Conservation (phyloP, 30 jellyfish, hydroid and myxozoan genomes). For the Chironex yamaguchii region DNA sequence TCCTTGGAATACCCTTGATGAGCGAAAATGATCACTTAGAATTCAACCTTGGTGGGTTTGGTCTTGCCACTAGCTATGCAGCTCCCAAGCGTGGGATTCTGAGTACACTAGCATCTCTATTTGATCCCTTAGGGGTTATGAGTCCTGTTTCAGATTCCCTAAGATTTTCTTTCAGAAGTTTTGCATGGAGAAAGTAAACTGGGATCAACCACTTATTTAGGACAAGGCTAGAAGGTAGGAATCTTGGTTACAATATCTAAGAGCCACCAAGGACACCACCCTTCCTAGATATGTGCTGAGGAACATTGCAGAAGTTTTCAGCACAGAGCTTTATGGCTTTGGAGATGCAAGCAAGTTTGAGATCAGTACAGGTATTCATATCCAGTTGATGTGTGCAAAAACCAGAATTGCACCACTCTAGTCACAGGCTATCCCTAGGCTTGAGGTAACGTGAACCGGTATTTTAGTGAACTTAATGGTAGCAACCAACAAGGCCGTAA, state of each 20-base stretch:
- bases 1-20: constrained; percentile 61
- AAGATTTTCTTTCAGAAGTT: constrained; percentile 50
- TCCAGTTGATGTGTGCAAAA: neutral
- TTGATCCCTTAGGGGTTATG: constrained; percentile 47
- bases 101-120: constrained; percentile 38
- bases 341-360: constrained; percentile 49
- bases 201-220: constrained; percentile 38
- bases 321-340: constrained; percentile 48
- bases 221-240: constrained; percentile 25
- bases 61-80: neutral
- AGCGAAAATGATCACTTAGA: constrained; percentile 23
- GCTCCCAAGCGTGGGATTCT: constrained; percentile 49
- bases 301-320: constrained; percentile 25
- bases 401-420: too few relatives aligned
- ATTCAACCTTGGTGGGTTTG: constrained; percentile 19
- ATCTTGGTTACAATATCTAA: constrained; percentile 30
- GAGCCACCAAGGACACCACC: neutral
- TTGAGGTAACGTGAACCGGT: too few relatives aligned
- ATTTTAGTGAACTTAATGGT: too few relatives aligned
- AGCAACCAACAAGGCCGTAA: too few relatives aligned
- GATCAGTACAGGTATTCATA: neutral
- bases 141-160: constrained; percentile 50
- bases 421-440: too few relatives aligned
- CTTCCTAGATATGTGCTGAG: constrained; percentile 7
- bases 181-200: constrained; percentile 30